Evolutionary conservation across 2,113 vertebrate genomes (phyloP).

Genomic region (Cyrtonyx montezumae): DNA sequence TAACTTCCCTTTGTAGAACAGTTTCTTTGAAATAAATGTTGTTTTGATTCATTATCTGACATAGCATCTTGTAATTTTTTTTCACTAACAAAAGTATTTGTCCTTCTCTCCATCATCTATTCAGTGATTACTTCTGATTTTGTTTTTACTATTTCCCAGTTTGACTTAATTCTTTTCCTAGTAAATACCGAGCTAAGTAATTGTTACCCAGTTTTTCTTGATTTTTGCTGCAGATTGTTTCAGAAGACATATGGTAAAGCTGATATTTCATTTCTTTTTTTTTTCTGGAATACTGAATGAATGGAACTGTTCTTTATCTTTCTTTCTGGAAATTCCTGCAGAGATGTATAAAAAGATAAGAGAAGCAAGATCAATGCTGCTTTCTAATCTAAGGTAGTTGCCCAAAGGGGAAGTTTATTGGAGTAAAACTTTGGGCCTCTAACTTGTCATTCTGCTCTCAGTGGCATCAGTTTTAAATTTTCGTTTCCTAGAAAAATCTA

Average conservation of each 20-base stretch:
- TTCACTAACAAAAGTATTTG: neutral
- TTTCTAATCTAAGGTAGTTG: neutral
- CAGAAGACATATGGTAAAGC: neutral
- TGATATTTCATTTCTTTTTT: neutral
- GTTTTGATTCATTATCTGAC: neutral
- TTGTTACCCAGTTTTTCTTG: neutral
- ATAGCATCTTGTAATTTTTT: neutral
- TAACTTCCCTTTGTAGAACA: neutral
- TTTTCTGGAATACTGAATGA: neutral
- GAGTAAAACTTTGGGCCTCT: neutral
- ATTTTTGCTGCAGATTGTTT: neutral
- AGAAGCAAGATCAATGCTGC: neutral
- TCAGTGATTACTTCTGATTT: neutral
- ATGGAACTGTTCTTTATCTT: neutral
- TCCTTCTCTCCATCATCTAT: neutral
- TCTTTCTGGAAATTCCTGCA: slow-evolving; percentile 8
- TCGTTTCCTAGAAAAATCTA: neutral
- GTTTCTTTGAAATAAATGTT: neutral
- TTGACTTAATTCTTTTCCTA: neutral
- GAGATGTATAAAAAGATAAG: neutral
- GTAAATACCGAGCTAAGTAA: neutral
- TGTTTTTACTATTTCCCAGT: neutral
- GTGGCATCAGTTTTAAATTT: neutral
- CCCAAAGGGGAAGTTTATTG: neutral
- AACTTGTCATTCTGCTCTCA: neutral